These are phyloP conservation scores for Oryctes rhinoceros DNA, from an alignment of 1,140 invertebrate species.

Conservation along the genomic window DNA sequence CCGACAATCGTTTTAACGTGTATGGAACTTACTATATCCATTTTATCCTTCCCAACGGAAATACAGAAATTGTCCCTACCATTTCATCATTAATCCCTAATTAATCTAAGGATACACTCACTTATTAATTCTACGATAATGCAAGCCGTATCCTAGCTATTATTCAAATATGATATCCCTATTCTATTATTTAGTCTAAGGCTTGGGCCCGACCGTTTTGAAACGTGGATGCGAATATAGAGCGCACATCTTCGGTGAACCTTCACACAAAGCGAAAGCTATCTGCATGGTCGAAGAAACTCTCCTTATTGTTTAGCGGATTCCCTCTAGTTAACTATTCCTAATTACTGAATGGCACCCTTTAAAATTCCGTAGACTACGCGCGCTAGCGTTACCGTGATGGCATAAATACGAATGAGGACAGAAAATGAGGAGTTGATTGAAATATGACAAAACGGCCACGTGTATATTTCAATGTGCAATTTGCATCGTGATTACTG, in stretches of 20 bases:
- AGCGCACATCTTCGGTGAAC: conserved; percentile 1
- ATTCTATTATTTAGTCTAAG: not conserved
- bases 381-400: not conserved
- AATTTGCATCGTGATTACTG: not conserved
- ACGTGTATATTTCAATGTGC: conserved; percentile 16
- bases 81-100: no score
- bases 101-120: no score
- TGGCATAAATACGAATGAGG: not conserved
- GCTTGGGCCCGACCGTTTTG: not conserved
- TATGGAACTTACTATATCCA: no score
- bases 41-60: no score
- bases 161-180: not conserved
- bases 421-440: not conserved
- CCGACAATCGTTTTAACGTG: no score
- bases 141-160: not conserved
- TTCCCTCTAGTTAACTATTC: conserved; percentile 28
- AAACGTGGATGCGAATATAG: not conserved
- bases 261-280: conserved; percentile 26
- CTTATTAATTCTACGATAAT: no score
- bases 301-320: conserved; percentile 29
- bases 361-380: not conserved
- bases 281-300: conserved; percentile 3
- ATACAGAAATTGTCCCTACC: no score
- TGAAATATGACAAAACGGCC: not conserved
- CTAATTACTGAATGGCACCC: conserved; percentile 1